Evolutionary conservation across 2,797 vertebrate genomes (phyloP).

Genomic region (Apogon talboti): DNA sequence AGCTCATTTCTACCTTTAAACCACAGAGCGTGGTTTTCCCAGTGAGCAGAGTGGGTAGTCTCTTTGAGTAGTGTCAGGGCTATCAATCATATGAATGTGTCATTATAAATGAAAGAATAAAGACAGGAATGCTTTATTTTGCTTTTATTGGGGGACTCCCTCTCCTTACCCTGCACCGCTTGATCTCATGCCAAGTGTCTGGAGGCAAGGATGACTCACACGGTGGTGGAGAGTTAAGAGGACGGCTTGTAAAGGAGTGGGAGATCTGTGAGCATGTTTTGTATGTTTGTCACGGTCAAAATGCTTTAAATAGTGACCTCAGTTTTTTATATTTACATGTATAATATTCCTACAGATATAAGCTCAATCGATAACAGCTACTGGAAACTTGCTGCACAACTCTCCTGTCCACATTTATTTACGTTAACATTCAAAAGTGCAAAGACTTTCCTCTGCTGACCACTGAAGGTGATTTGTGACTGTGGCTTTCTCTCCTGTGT

Average conservation of each 20-base stretch:
- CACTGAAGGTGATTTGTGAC: conserved; percentile 58
- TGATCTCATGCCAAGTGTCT: conserved; percentile 64
- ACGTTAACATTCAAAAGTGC: conserved; percentile 43
- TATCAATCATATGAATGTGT: conserved; percentile 44
- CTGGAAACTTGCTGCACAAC: conserved; percentile 42
- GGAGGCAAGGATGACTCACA: conserved; percentile 53
- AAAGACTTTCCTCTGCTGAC: conserved; percentile 33
- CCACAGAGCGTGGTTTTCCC: conserved; percentile 1
- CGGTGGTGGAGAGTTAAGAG: conserved; percentile 28
- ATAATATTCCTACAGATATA: conserved; percentile 17
- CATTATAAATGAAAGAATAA: conserved; percentile 30
- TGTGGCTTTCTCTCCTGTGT: conserved; percentile 21
- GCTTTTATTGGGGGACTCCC: conserved; percentile 55
- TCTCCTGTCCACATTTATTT: conserved; percentile 51
- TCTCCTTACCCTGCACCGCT: conserved; percentile 39
- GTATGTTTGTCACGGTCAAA: conserved; percentile 24
- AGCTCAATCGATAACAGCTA: conserved; percentile 44
- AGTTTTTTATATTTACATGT: conserved; percentile 13
- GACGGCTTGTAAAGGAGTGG: conserved; percentile 24
- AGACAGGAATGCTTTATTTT: conserved; percentile 44
- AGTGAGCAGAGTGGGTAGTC: neutral
- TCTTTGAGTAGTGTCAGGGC: conserved; percentile 9
- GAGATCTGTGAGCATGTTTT: conserved; percentile 34
- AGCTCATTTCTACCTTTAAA: conserved; percentile 23
- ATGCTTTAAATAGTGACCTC: conserved; percentile 6